Conservation (phyloP, 2,797 vertebrate genomes). For the Sparus aurata region DNA sequence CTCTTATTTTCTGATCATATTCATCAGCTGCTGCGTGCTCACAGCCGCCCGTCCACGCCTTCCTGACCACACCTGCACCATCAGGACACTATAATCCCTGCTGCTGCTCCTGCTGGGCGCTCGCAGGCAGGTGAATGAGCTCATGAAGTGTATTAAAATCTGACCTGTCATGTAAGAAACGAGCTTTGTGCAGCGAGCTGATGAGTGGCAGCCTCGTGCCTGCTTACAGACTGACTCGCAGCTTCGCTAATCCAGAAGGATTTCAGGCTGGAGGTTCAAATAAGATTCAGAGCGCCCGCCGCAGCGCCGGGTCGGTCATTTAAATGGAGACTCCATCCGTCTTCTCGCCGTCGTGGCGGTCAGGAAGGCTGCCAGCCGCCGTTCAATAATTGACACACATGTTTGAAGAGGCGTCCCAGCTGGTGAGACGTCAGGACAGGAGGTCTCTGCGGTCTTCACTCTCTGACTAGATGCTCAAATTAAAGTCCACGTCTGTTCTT, state of each 20-base stretch:
- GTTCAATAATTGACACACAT: constrained; percentile 56
- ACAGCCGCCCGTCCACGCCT: constrained; percentile 6
- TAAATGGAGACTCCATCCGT: constrained; percentile 46
- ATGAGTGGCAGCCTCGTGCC: constrained; percentile 12
- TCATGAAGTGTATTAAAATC: constrained; percentile 19
- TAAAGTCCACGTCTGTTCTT: not conserved
- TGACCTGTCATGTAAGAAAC: constrained; percentile 32
- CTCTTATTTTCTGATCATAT: constrained; percentile 14
- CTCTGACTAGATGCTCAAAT: not conserved
- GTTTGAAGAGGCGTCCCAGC: constrained; percentile 54
- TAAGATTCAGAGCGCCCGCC: constrained; percentile 38
- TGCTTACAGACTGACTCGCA: constrained; percentile 18
- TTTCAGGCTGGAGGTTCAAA: constrained; percentile 34
- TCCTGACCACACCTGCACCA: no score
- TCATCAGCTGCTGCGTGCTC: constrained; percentile 20
- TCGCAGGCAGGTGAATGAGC: constrained; percentile 33
- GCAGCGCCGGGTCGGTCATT: constrained; percentile 44
- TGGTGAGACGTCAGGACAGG: constrained; percentile 29
- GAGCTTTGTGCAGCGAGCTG: constrained; percentile 12
- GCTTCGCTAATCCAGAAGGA: constrained; percentile 34
- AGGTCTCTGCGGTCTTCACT: constrained; percentile 31
- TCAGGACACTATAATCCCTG: constrained; percentile 39
- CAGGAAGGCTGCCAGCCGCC: constrained; percentile 26
- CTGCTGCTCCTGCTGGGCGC: constrained; percentile 10
- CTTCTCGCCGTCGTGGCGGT: constrained; percentile 16